Evolutionary conservation across 2,888 invertebrate genomes (phyloP).

Genomic region (Dasysyrphus albostriatus): DNA sequence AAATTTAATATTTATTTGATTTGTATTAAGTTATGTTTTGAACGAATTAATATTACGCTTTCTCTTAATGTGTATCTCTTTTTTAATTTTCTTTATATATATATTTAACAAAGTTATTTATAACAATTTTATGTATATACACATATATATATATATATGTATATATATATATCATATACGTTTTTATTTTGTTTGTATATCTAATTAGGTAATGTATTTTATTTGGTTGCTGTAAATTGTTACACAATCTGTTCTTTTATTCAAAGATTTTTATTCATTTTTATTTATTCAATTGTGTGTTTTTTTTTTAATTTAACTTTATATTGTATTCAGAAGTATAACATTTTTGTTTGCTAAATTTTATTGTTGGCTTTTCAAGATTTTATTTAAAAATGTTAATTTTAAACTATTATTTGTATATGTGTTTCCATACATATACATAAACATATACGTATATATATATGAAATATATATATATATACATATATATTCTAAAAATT

Average conservation of each 20-base stretch:
- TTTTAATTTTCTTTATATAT: slow-evolving; percentile 47
- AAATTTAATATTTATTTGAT: slow-evolving; percentile 49
- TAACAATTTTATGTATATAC: slow-evolving; percentile 64
- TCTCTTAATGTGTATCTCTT: slow-evolving; percentile 49
- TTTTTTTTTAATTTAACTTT: slow-evolving; percentile 58
- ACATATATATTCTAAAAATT: slow-evolving; percentile 24
- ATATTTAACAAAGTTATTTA: slow-evolving; percentile 65
- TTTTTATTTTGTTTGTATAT: slow-evolving; percentile 66
- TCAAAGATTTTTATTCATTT: slow-evolving; percentile 51
- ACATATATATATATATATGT: slow-evolving; percentile 56
- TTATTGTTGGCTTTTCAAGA: slow-evolving; percentile 76
- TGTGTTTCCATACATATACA: slow-evolving; percentile 52
- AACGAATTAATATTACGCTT: slow-evolving; percentile 66
- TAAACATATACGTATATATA: slow-evolving; percentile 24
- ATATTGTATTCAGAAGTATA: slow-evolving; percentile 69
- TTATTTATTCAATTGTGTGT: slow-evolving; percentile 63
- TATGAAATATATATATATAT: slow-evolving; percentile 51
- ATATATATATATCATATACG: slow-evolving; percentile 60
- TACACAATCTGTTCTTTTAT: slow-evolving; percentile 57
- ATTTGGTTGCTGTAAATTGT: slow-evolving; percentile 46
- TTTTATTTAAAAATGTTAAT: slow-evolving; percentile 53
- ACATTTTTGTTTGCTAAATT: slow-evolving; percentile 57
- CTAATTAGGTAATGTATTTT: slow-evolving; percentile 59
- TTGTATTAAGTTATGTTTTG: slow-evolving; percentile 48
- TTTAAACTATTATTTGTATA: slow-evolving; percentile 67